These are phyloP conservation scores for Palythoa caribaeorum DNA, from an alignment of 92 coral and sea anemone genomes.

Conservation along the genomic window DNA sequence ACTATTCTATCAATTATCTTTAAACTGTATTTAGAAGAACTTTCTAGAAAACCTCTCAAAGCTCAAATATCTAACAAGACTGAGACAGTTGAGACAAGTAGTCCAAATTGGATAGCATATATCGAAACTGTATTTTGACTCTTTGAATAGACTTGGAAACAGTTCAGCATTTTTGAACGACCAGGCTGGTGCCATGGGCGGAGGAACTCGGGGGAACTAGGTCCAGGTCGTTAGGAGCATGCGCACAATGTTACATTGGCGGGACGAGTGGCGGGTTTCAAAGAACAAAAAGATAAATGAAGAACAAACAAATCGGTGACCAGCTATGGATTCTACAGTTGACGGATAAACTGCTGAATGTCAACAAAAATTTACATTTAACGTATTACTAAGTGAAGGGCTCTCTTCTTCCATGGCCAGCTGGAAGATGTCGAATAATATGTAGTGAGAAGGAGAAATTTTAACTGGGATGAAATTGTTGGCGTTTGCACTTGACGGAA, in stretches of 20 bases:
- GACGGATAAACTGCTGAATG: constrained; percentile 15
- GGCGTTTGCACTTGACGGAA: constrained; percentile 21
- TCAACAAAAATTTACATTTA: constrained; percentile 26
- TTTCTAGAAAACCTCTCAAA: no score
- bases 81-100: no score
- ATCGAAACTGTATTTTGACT: no score
- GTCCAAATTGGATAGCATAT: no score
- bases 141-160: no score
- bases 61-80: no score
- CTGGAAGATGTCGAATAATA: background rate
- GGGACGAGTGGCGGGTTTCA: constrained; percentile 34
- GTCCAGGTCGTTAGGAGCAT: constrained; percentile 13
- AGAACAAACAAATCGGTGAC: constrained; percentile 29
- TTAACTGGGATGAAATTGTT: background rate
- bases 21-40: no score
- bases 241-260: constrained; percentile 21
- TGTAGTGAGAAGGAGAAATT: background rate
- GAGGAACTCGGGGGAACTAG: background rate
- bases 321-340: constrained; percentile 24
- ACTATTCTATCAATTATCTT: no score
- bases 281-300: constrained; percentile 31
- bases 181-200: background rate
- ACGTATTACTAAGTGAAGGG: background rate
- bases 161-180: no score
- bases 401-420: background rate